A percentile compares a stretch with the other conserved stretches of the same genome.
phyloP scores from a whole-genome alignment of 2,113 vertebrate genomes.

The Glaucomys volans region DNA sequence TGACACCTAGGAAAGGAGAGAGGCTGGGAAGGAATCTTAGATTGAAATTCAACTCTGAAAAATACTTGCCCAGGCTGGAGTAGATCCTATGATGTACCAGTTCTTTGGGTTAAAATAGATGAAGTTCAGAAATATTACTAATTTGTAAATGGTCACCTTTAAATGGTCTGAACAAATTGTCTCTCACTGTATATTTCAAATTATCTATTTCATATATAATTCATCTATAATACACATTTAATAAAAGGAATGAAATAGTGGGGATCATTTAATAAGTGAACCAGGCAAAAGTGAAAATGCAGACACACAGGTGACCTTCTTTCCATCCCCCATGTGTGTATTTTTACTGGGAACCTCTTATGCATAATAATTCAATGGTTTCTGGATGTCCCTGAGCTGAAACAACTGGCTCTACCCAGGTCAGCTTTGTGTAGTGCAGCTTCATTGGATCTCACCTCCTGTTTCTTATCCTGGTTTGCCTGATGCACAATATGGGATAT shows the following conservation, averaged over 20 bases:
- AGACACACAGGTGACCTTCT: not conserved
- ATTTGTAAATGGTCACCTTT: not conserved
- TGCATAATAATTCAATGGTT: not conserved
- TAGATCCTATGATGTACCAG: not conserved
- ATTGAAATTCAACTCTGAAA: not conserved
- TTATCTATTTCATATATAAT: not conserved
- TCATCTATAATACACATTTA: not conserved
- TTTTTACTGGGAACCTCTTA: not conserved
- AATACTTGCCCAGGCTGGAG: not conserved
- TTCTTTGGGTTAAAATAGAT: not conserved
- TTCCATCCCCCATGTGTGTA: not conserved
- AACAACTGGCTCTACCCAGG: not conserved
- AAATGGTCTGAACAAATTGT: not conserved
- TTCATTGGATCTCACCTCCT: not conserved
- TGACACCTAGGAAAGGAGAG: not conserved
- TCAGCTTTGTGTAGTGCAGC: not conserved
- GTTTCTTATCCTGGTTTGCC: not conserved
- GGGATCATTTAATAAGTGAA: not conserved
- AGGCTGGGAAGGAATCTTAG: no score
- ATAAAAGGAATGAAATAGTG: not conserved
- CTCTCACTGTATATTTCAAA: not conserved
- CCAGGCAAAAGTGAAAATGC: not conserved
- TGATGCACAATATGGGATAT: not conserved
- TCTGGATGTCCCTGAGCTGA: not conserved
- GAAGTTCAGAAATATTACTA: not conserved